Base-by-base conservation (phyloP, 2,113 vertebrate species). In the Cynoglossus semilaevis region DNA sequence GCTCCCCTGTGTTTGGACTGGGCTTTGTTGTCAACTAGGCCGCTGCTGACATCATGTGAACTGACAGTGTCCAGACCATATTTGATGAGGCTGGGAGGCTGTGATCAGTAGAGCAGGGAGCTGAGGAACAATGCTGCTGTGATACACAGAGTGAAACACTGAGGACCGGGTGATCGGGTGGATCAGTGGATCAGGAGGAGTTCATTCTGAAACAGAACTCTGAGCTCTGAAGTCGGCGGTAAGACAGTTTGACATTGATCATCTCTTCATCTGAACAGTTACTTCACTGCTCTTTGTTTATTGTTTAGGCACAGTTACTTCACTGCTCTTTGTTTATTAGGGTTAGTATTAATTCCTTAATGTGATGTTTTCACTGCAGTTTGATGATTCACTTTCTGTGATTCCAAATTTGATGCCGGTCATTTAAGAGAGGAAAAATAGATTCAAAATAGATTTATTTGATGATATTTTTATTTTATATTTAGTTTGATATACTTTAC, bases 31-130 rank as follows among this genome's bases (percentile, higher is more conserved):
- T 81, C 60, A 16, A 44, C 48, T 48, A 12, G 44, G 76, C 77
- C 76, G 76, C 72, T 79, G 76, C 79, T 87, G 74, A 78, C 76
- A 74, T 83, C 66, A 79, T 76, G 77, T 76, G 77, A 83, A 74
- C 50, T 60, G 71, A 71, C 65, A 43, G 72, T 51, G 70, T 58
- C 73, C 74, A 55, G 62, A 77, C 44, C 68, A 7, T 57, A 15
- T 61, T 44, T 7, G 49, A 55, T 29, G 42, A 64, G 62, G 64
- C 48, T 47, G 68, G 76, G 66, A 70, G 44, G 56, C 48, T 9
- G 58, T 10, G 22, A 71, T 63, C 53, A 34, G 51, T 36, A 62
- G 77, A 64, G 61, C 67, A 62, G 16, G 61, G 53, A 66, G 63
- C 64, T 35, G 58, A 63, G 49, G 47, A 34, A 34, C 63, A 35